Evolutionary conservation across 2,113 vertebrate species (phyloP).

Genomic region (Pelvicachromis taeniatus): DNA sequence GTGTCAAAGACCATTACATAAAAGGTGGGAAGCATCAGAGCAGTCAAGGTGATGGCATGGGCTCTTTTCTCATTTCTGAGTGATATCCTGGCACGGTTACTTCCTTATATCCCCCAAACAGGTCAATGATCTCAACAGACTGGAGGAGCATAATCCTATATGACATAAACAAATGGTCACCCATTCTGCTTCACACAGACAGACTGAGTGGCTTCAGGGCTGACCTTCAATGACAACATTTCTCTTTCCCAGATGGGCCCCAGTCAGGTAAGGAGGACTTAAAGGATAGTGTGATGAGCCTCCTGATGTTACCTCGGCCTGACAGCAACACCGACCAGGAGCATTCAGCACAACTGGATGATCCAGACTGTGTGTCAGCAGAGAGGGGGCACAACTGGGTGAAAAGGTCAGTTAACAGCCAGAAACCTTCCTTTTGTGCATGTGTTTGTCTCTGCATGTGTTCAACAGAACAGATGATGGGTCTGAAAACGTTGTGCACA

Average conservation of each 20-base stretch:
- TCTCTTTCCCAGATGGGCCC: constrained; percentile 37
- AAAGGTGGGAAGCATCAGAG: constrained; percentile 28
- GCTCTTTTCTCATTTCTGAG: constrained; percentile 2
- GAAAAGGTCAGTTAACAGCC: constrained; percentile 50
- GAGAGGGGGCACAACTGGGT: background rate
- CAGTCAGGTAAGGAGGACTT: constrained; percentile 2
- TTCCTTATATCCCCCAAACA: background rate
- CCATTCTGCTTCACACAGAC: constrained; percentile 8
- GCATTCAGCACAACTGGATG: constrained; percentile 50
- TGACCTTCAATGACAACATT: constrained; percentile 18
- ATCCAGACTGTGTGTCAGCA: constrained; percentile 17
- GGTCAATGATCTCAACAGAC: constrained; percentile 42
- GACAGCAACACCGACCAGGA: constrained; percentile 2
- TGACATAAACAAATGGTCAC: constrained; percentile 27
- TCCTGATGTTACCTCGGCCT: constrained; percentile 5
- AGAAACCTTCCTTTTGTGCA: background rate
- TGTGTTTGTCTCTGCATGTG: background rate
- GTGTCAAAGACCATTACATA: constrained; percentile 48
- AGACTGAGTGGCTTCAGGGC: constrained; percentile 36
- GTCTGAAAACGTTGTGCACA: background rate
- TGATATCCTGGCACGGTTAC: constrained; percentile 1
- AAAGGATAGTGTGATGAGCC: constrained; percentile 14
- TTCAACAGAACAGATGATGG: background rate
- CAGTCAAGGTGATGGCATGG: constrained; percentile 34
- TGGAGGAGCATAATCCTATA: constrained; percentile 23